phyloP scores from a whole-genome alignment of 2,888 invertebrate genomes.

The Troides oblongomaculatus region DNA sequence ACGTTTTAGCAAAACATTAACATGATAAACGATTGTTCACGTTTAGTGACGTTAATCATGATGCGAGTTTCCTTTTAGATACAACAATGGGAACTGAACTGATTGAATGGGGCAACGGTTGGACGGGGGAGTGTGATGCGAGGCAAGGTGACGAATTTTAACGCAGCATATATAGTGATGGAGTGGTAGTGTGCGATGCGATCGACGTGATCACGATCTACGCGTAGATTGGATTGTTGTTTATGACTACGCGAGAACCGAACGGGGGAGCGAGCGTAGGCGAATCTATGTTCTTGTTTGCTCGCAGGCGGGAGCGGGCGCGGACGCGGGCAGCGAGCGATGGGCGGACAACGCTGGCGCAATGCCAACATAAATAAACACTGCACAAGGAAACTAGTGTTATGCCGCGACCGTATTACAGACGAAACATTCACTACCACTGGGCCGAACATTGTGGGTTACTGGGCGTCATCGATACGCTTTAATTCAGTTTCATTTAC shows the following conservation, averaged over 20 bases:
- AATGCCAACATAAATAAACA: constrained; percentile 77
- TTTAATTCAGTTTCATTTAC: constrained; percentile 35
- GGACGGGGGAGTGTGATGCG: constrained; percentile 53
- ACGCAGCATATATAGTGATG: constrained; percentile 53
- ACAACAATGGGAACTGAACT: constrained; percentile 57
- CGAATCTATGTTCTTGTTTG: constrained; percentile 64
- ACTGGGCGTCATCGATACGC: constrained; percentile 60
- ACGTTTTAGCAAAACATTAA: not conserved
- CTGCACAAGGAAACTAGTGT: constrained; percentile 80
- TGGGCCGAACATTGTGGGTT: constrained; percentile 77
- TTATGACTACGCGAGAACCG: constrained; percentile 56
- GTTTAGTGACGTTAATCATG: constrained; percentile 22
- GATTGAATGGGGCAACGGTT: constrained; percentile 53
- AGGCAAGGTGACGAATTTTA: constrained; percentile 66
- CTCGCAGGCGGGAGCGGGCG: constrained; percentile 59
- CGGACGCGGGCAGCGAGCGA: constrained; percentile 63
- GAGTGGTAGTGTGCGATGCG: not conserved
- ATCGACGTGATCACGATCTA: constrained; percentile 50
- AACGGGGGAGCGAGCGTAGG: constrained; percentile 54
- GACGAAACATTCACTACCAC: constrained; percentile 78
- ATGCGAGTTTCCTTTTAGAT: constrained; percentile 52
- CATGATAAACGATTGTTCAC: not conserved
- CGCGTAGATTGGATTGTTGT: constrained; percentile 53
- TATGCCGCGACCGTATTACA: constrained; percentile 79
- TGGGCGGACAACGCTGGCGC: constrained; percentile 74